Conservation (phyloP, 2,888 invertebrate genomes). For the Sinopyrophorus schimmeli region DNA sequence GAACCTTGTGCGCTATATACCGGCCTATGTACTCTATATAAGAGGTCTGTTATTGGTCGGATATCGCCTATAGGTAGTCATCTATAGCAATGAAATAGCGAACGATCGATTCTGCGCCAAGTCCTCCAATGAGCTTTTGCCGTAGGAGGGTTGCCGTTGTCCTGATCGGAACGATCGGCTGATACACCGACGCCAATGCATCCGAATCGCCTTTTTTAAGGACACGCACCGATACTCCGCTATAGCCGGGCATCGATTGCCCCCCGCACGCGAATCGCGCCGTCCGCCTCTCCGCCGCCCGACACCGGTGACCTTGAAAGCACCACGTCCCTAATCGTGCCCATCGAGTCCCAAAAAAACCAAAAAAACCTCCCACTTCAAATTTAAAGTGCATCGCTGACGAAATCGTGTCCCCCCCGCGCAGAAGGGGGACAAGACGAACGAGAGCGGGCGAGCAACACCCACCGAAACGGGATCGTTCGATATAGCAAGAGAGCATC, state of each 20-base stretch:
- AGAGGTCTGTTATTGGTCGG: constrained; percentile 49
- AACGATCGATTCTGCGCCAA: constrained; percentile 65
- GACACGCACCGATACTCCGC: constrained; percentile 9
- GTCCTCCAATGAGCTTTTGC: constrained; percentile 60
- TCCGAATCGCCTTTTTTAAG: constrained; percentile 40
- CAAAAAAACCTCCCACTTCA: too few relatives aligned
- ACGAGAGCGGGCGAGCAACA: constrained; percentile 13
- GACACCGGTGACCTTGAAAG: too few relatives aligned
- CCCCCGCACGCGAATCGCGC: too few relatives aligned
- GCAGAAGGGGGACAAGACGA: constrained; percentile 29
- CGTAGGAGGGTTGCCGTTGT: constrained; percentile 36
- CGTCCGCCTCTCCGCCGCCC: too few relatives aligned
- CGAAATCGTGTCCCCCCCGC: too few relatives aligned
- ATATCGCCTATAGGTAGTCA: constrained; percentile 57
- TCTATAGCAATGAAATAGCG: constrained; percentile 57
- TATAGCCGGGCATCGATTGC: too few relatives aligned
- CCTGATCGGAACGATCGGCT: constrained; percentile 50
- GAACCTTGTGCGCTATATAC: constrained; percentile 27
- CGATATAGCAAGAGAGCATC: constrained; percentile 25
- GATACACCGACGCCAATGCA: constrained; percentile 48
- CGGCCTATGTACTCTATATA: constrained; percentile 30
- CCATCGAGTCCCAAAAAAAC: too few relatives aligned
- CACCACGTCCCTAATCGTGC: too few relatives aligned
- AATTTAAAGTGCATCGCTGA: too few relatives aligned
- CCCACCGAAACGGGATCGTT: constrained; percentile 20